Percentiles rank a stretch among this genome's conserved stretches.
Conservation (phyloP, 1,140 invertebrate genomes). For the Leucophenga varia region DNA sequence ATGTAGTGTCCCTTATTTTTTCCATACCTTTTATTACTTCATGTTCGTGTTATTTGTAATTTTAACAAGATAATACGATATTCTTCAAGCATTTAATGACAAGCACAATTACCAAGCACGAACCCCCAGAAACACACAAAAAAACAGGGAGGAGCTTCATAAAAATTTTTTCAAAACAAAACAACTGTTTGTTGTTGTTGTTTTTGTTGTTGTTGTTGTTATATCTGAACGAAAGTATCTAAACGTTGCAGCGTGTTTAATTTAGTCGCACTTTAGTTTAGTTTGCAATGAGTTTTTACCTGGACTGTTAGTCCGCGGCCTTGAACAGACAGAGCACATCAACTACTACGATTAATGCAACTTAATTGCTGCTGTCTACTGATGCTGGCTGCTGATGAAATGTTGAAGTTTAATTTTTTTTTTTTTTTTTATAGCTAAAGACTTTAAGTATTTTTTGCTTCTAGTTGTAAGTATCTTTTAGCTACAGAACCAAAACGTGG, state of each 20-base stretch:
- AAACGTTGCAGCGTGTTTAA: slow-evolving; percentile 24
- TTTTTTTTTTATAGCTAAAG: neutral
- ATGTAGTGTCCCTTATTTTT: slow-evolving; percentile 53
- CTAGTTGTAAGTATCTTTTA: slow-evolving; percentile 30
- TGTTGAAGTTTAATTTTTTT: neutral
- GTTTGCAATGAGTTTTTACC: slow-evolving; percentile 2
- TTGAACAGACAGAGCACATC: no score
- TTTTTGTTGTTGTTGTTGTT: no score
- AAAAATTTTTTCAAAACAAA: no score
- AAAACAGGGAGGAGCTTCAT: slow-evolving; percentile 3
- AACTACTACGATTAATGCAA: no score
- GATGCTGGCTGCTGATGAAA: neutral
- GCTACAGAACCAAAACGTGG: slow-evolving; percentile 37
- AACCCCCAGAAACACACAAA: no score
- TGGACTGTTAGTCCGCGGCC: no score
- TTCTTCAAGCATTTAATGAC: slow-evolving; percentile 56
- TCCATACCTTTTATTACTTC: slow-evolving; percentile 54
- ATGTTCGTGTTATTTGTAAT: slow-evolving; percentile 57
- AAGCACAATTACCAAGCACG: no score
- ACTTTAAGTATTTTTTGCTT: neutral
- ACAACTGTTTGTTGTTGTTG: no score
- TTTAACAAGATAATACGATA: slow-evolving; percentile 58
- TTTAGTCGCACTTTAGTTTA: slow-evolving; percentile 26
- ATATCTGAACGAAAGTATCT: no score
- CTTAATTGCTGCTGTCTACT: neutral